Conservation (phyloP, 2,888 invertebrate genomes). For the Pseudolycoriella hygida region DNA sequence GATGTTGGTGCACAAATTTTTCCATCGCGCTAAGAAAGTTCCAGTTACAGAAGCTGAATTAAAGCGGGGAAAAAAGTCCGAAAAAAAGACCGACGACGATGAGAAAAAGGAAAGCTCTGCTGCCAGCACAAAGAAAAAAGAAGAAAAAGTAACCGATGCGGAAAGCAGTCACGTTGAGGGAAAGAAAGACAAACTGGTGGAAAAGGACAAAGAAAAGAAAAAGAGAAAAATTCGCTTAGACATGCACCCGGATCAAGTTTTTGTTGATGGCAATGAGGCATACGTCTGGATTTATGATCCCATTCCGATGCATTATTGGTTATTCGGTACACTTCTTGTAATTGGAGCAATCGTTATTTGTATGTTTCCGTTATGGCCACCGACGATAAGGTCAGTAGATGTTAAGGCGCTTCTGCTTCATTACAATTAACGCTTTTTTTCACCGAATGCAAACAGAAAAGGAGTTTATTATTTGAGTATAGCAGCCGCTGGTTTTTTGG, state of each 20-base stretch:
- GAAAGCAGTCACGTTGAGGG: conserved; percentile 30
- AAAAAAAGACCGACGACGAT: conserved; percentile 14
- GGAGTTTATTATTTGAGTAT: conserved; percentile 95
- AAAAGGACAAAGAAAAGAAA: conserved; percentile 43
- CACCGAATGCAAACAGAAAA: conserved; percentile 34
- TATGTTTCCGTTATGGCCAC: conserved; percentile 98
- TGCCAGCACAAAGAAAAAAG: conserved; percentile 23
- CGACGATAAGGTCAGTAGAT: conserved; percentile 38
- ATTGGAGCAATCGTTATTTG: conserved; percentile 89
- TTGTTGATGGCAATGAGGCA: conserved; percentile 85
- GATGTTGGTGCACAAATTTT: conserved; percentile 85
- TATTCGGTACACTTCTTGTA: conserved; percentile 77
- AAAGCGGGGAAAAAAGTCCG: conserved; percentile 30
- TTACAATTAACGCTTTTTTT: neutral
- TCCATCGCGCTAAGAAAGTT: conserved; percentile 84
- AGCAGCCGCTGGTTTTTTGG: conserved; percentile 86
- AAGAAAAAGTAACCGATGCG: conserved; percentile 22
- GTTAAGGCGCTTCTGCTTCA: neutral
- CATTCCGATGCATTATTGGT: conserved; percentile 85
- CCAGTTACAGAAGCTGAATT: conserved; percentile 53
- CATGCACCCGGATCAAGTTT: conserved; percentile 90
- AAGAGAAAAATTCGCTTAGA: conserved; percentile 89
- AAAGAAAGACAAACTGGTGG: conserved; percentile 19
- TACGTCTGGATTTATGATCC: conserved; percentile 98
- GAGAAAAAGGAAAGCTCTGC: conserved; percentile 15